These are phyloP conservation scores for Uromys caudimaculatus DNA, from an alignment of 2,797 vertebrate species.

Conservation along the genomic window DNA sequence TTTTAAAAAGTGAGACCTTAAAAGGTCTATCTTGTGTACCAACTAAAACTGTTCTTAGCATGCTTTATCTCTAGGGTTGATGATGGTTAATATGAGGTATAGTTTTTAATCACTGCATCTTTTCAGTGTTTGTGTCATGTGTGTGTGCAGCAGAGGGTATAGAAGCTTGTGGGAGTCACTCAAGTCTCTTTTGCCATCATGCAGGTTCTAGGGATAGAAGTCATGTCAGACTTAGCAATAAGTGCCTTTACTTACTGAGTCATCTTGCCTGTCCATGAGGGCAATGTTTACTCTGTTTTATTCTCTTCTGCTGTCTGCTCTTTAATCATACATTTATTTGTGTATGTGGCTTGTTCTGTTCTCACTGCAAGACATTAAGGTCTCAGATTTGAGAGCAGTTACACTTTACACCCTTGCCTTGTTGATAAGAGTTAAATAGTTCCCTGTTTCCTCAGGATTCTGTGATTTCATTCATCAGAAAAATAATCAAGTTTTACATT, in stretches of 20 bases:
- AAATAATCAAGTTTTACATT: conserved; percentile 55
- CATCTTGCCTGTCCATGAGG: neutral
- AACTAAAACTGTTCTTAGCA: neutral
- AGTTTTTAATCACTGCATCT: neutral
- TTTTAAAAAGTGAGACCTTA: neutral
- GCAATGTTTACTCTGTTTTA: neutral
- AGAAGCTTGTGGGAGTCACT: neutral
- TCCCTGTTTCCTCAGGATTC: conserved; percentile 22
- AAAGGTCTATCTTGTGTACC: neutral
- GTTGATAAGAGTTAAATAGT: conserved; percentile 29
- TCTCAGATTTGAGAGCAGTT: conserved; percentile 8
- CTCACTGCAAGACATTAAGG: neutral
- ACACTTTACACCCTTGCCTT: neutral
- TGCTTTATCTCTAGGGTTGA: neutral
- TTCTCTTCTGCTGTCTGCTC: neutral
- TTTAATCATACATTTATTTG: conserved; percentile 29
- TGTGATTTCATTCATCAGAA: conserved; percentile 51
- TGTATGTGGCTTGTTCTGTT: conserved; percentile 30
- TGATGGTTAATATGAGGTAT: neutral
- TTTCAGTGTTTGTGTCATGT: neutral
- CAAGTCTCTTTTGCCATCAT: neutral
- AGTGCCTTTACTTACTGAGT: neutral
- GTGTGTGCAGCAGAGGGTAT: neutral
- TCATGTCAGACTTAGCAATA: neutral
- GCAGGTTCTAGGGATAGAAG: neutral